A percentile compares a stretch with the other conserved stretches of the same genome.
These are phyloP conservation scores for Masnerella sp. DNA, from an alignment of 2,888 invertebrate species.

Conservation along the genomic window DNA sequence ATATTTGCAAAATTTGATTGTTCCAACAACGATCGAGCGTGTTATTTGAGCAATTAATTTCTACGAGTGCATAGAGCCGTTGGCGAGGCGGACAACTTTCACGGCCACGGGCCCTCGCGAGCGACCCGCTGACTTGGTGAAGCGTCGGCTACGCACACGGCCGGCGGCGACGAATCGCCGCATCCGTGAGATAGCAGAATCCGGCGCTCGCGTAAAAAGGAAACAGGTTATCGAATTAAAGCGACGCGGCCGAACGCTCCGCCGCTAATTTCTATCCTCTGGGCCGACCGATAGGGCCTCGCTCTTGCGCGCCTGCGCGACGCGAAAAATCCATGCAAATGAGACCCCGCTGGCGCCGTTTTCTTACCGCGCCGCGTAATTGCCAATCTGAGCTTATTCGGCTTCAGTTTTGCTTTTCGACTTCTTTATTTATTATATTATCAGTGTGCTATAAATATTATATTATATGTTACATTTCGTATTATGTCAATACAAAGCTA, in stretches of 20 bases:
- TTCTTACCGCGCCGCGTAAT: conserved; percentile 8
- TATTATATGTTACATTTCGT: no score
- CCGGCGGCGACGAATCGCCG: conserved; percentile 55
- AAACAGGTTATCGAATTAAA: conserved; percentile 76
- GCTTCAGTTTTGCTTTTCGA: neutral
- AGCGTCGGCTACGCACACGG: conserved; percentile 32
- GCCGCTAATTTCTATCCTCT: conserved; percentile 70
- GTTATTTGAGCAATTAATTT: neutral
- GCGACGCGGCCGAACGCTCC: conserved; percentile 64
- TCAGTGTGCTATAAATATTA: no score
- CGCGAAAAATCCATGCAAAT: conserved; percentile 41
- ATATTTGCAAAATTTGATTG: no score
- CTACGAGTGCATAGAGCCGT: conserved; percentile 47
- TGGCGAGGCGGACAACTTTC: conserved; percentile 68
- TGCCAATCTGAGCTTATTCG: conserved; percentile 2
- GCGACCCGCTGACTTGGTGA: conserved; percentile 71
- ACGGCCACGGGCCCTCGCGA: conserved; percentile 74
- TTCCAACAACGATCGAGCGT: neutral
- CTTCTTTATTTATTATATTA: no score
- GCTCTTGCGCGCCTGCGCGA: conserved; percentile 32
- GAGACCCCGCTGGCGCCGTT: conserved; percentile 14
- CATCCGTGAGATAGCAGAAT: conserved; percentile 65
- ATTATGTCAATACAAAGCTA: no score
- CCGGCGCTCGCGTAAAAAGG: conserved; percentile 65
- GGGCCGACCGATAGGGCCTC: conserved; percentile 62